Evolutionary conservation across 2,888 invertebrate genomes (phyloP), one percentile per base, ranked within the genome.

Genomic region (Platycnemis pennipes): DNA sequence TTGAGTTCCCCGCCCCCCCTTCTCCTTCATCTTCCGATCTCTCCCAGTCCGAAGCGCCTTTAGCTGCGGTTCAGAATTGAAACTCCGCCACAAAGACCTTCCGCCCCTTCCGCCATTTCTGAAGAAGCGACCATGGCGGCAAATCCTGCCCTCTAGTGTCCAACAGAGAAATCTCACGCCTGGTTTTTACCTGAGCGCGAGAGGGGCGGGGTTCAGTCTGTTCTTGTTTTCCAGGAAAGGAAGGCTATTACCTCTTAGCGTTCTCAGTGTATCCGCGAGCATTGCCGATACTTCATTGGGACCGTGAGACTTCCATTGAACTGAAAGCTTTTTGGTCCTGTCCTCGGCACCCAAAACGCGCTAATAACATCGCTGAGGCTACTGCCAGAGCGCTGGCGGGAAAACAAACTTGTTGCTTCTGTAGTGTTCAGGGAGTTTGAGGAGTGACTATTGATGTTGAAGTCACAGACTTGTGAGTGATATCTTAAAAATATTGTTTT

Each of bases 361-460:
- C 42, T 44, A 3, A 44, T 2, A 91, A 45, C 45, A 26, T 26
- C 1, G n/a, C n/a, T 44, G 44, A n/a, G 26, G 19, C 3, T 26
- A 44, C 63, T 37, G n/a, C 7, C 16, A 31, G 26, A 91, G 44
- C 91, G 56, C 56, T n/a, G 89, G 91, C 91, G 91, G 63, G 91
- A 91, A 91, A 91, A 91, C 91, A 69, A 91, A 91, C 91, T 91
- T 91, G 91, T 91, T 91, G 69, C 63, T 42, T n/a, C 16, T 69
- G 22, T 19, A 26, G 45, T 69, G 44, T 42, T 91, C 37, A 44
- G 13, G 44, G 44, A 42, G n/a, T 63, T 69, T n/a, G 44, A 44
- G 26, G 31, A 63, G 44, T 44, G 91, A 91, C 56, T 13, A 26
- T 69, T 44, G 11, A 91, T n/a, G 22, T 56, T 31, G n/a, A 26